Evolutionary conservation across 2,888 invertebrate genomes (phyloP), one percentile per base, ranked within the genome.

Genomic region (Osedax frankpressi): DNA sequence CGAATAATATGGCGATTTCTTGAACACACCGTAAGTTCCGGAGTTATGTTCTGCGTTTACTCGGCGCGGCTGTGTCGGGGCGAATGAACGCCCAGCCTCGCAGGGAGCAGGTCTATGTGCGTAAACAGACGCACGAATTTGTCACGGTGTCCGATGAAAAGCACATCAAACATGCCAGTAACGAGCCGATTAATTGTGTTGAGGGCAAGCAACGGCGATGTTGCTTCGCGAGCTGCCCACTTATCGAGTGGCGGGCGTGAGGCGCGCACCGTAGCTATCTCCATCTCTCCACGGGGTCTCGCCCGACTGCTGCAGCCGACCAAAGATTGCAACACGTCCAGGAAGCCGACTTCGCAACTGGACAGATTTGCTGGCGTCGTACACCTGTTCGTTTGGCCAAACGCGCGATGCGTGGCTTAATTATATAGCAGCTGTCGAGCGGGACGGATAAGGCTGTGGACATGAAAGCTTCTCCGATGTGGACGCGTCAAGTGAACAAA

Each of bases 121-220:
- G 65, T 65, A 65, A 65, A 65, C 65, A 65, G 0, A 65, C 24
- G 19, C 65, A 65, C 24, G 65, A 65, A 65, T 65, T 65, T 65
- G 65, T 65, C 65, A 65, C 65, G 65, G n/a, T 65, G 65, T 65
- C 65, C 65, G 65, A 65, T 24, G 65, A 65, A 65, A 65, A 65
- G 65, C 65, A 24, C 65, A 19, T 24, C 65, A n/a, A 65, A 65
- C 19, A 28, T 65, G 65, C 24, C 19, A 65, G 65, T 65, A 65
- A 65, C 65, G 65, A 65, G 65, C 65, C 65, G 65, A 65, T 65
- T 65, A 65, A 65, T 65, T 65, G 24, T 24, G 2, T 65, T 65
- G 14, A 6, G 1, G 2, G 65, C 65, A 2, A 2, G 2, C 65
- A 65, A 24, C 65, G n/a, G 6, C 14, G 65, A 65, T 65, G 65